Percentiles rank a stretch among this genome's conserved stretches.
Evolutionary conservation across 2,113 vertebrate genomes (phyloP).

Genomic region (Lampris megalopsis): DNA sequence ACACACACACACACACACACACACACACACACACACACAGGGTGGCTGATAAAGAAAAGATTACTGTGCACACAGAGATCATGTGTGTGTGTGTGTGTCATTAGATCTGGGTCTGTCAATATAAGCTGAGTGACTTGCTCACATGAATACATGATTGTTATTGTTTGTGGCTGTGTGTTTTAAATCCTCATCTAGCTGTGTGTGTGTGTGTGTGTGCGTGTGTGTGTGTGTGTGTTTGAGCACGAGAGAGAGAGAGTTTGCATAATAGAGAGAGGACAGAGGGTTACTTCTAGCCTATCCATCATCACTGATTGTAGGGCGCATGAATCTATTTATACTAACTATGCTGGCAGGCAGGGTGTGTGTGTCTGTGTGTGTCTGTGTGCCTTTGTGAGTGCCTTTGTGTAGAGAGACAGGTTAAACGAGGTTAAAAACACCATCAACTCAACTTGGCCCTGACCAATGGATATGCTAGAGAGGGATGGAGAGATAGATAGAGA

Average conservation of each 20-base stretch:
- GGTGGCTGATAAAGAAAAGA: no score
- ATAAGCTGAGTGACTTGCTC: not conserved
- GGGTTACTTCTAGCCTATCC: slow-evolving; percentile 77
- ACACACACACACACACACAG: no score
- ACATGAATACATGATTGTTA: slow-evolving; percentile 14
- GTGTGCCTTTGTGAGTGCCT: slow-evolving; percentile 19
- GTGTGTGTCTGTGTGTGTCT: slow-evolving; percentile 29
- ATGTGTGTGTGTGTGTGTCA: not conserved
- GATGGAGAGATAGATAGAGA: slow-evolving; percentile 37
- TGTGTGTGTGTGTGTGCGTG: not conserved
- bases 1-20: not conserved
- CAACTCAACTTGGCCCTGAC: slow-evolving; percentile 82
- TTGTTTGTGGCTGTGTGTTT: not conserved
- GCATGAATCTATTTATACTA: slow-evolving; percentile 80
- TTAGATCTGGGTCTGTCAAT: no score
- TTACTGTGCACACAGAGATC: no score
- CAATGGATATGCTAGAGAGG: slow-evolving; percentile 77
- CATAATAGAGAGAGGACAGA: slow-evolving; percentile 46
- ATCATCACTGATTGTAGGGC: slow-evolving; percentile 73
- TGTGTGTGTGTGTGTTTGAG: slow-evolving; percentile 2
- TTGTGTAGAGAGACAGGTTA: slow-evolving; percentile 64
- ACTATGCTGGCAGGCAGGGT: slow-evolving; percentile 64
- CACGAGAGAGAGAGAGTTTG: slow-evolving; percentile 17
- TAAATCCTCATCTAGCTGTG: no score
- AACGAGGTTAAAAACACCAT: slow-evolving; percentile 82